A percentile compares a stretch with the other conserved stretches of the same genome.
phyloP scores from a whole-genome alignment of 2,113 vertebrate genomes.

The Platichthys flesus region DNA sequence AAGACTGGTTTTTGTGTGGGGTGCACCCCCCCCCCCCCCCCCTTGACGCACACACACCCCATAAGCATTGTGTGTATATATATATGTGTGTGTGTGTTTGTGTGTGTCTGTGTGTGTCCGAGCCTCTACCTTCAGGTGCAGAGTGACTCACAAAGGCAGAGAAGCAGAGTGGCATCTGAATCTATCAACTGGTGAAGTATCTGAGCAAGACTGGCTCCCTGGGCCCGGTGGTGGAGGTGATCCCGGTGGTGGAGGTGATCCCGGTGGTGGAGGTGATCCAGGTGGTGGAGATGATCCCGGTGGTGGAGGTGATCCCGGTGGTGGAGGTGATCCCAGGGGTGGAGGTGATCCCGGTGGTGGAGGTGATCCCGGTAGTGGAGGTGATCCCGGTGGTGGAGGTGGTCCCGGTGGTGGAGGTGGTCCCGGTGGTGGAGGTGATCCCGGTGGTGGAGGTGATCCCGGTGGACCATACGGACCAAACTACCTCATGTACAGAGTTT shows the following conservation, averaged over 20 bases:
- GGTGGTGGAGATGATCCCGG: no score
- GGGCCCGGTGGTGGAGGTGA: constrained; percentile 13
- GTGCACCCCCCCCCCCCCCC: not conserved
- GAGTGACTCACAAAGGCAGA: constrained; percentile 34
- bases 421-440: no score
- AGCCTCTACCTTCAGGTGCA: constrained; percentile 58
- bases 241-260: no score
- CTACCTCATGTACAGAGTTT: not conserved
- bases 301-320: no score
- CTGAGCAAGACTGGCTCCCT: constrained; percentile 37
- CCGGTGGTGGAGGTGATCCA: no score
- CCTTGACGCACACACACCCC: not conserved
- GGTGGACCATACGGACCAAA: not conserved
- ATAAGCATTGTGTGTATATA: not conserved
- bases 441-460: no score
- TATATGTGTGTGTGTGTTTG: not conserved
- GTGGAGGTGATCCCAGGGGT: no score
- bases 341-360: no score
- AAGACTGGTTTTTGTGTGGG: constrained; percentile 67
- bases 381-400: constrained; percentile 4
- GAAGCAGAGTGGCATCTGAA: constrained; percentile 34
- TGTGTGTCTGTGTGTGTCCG: constrained; percentile 16
- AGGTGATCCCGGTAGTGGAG: constrained; percentile 5
- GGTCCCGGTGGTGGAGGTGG: no score
- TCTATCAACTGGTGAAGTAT: constrained; percentile 17